These are phyloP conservation scores for Argyra leucocephala DNA, from an alignment of 2,888 invertebrate genomes.

Conservation along the genomic window DNA sequence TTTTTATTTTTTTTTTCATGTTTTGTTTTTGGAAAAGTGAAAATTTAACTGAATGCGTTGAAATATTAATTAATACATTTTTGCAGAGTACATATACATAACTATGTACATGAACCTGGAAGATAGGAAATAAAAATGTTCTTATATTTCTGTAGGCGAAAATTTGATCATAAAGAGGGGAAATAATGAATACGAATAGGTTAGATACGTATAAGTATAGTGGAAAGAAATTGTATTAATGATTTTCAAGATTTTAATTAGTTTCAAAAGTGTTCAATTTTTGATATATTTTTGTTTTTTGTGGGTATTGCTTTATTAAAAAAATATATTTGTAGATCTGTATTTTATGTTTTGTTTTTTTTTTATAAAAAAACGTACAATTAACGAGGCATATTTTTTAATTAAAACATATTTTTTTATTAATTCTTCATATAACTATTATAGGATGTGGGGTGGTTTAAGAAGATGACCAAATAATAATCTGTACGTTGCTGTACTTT, in stretches of 20 bases:
- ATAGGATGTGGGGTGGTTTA: too few species aligned
- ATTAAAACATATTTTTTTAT: too few species aligned
- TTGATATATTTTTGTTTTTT: not conserved
- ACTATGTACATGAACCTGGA: not conserved
- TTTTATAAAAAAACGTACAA: too few species aligned
- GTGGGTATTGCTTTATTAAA: too few species aligned
- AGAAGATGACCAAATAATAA: too few species aligned
- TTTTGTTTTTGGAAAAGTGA: not conserved
- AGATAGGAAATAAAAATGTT: not conserved
- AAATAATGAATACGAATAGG: not conserved
- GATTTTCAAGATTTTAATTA: not conserved
- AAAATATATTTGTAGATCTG: too few species aligned
- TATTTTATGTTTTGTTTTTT: too few species aligned
- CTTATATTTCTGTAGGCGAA: too few species aligned
- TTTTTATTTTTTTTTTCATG: not conserved
- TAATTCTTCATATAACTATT: too few species aligned
- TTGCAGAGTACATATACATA: not conserved
- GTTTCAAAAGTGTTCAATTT: not conserved
- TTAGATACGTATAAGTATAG: not conserved
- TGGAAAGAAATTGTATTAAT: not conserved
- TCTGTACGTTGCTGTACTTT: too few species aligned
- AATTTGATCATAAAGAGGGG: not conserved
- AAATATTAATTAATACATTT: conserved; percentile 3
- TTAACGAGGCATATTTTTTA: too few species aligned
- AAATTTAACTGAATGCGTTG: not conserved